phyloP scores from a whole-genome alignment of 2,113 vertebrate genomes.

The Myrmophylax atrothorax region DNA sequence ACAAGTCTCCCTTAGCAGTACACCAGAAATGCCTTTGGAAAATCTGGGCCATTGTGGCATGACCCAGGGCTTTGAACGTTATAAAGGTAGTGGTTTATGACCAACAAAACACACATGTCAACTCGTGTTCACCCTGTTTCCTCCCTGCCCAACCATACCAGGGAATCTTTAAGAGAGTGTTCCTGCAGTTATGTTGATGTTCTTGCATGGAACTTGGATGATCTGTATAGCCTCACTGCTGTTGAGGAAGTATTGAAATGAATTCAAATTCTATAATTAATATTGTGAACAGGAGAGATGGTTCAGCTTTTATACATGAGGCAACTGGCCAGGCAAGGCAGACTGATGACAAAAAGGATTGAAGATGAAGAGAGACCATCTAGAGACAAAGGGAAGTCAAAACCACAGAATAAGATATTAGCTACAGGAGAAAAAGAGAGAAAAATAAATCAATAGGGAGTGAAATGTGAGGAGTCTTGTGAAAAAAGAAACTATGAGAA shows the following conservation, averaged over 20 bases:
- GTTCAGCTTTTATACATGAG: not conserved
- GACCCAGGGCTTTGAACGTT: not conserved
- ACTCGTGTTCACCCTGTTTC: not conserved
- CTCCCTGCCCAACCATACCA: not conserved
- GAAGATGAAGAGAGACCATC: not conserved
- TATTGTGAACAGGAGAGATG: not conserved
- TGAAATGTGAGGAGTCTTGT: not conserved
- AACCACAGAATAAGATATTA: not conserved
- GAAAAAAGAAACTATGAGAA: not conserved
- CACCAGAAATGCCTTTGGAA: not conserved
- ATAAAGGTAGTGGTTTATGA: not conserved
- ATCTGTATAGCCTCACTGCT: not conserved
- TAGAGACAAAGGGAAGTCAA: not conserved
- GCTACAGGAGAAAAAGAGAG: not conserved
- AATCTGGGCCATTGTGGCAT: not conserved
- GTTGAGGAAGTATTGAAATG: not conserved
- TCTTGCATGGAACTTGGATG: not conserved
- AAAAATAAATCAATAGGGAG: not conserved
- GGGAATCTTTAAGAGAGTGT: not conserved
- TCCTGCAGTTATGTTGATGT: not conserved
- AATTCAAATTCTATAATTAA: not conserved
- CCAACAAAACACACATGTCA: fast-evolving
- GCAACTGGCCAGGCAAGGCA: not conserved
- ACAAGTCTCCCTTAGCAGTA: not conserved
- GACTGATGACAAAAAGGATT: not conserved